Percentiles rank a stretch among this genome's conserved stretches.
Conservation (phyloP, 1,140 invertebrate genomes). For the Spodoptera litura region DNA sequence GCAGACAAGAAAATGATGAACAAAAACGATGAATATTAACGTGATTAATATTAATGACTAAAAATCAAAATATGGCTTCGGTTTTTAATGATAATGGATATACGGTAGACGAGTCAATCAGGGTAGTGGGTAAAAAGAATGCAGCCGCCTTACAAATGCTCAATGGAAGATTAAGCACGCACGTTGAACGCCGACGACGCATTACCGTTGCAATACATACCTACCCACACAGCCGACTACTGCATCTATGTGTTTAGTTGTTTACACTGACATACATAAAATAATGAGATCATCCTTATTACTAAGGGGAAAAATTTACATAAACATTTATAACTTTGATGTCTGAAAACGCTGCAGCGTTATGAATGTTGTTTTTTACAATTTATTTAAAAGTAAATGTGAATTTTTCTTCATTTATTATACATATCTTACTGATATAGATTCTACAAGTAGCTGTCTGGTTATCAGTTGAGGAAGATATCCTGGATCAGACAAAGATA, state of each 20-base stretch:
- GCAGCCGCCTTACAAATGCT: constrained; percentile 58
- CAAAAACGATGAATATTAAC: no score
- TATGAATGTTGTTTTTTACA: background rate
- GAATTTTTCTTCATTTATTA: no score
- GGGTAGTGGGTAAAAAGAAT: constrained; percentile 54
- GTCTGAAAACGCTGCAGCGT: background rate
- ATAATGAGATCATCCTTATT: constrained; percentile 50
- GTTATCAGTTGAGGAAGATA: no score
- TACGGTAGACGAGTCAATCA: constrained; percentile 46
- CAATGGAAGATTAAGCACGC: constrained; percentile 73
- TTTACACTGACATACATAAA: constrained; percentile 47
- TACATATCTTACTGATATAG: no score
- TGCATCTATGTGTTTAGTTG: constrained; percentile 14
- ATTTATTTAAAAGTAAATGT: background rate
- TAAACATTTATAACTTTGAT: constrained; percentile 35
- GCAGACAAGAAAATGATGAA: no score
- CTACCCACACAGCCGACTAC: constrained; percentile 24
- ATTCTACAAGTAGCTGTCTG: no score
- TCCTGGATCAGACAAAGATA: no score
- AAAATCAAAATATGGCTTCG: constrained; percentile 8
- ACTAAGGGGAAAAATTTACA: constrained; percentile 22
- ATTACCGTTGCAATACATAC: constrained; percentile 46
- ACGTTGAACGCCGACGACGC: constrained; percentile 49
- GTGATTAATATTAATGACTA: background rate
- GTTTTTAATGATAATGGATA: constrained; percentile 17